Evolutionary conservation across 2,888 invertebrate species (phyloP).

Genomic region (Tricholauxania praeusta): DNA sequence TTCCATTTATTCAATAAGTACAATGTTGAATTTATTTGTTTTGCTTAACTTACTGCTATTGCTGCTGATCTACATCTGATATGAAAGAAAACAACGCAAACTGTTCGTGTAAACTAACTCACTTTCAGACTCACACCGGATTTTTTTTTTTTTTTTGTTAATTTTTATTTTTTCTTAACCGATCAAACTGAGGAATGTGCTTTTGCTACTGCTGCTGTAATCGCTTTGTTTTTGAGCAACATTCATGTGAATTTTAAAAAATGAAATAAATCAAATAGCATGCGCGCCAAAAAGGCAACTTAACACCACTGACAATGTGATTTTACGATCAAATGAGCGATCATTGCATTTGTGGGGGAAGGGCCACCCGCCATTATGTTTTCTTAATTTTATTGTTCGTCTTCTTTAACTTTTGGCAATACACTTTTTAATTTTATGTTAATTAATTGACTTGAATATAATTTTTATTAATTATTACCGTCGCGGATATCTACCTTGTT

Average conservation of each 20-base stretch:
- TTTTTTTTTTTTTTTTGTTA: not conserved
- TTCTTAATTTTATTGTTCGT: constrained; percentile 2
- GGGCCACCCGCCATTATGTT: not conserved
- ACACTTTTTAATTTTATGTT: constrained; percentile 1
- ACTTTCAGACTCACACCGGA: constrained; percentile 19
- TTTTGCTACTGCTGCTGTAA: constrained; percentile 8
- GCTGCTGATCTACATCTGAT: no score
- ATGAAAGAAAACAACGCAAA: not conserved
- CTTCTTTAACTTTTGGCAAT: constrained; percentile 1
- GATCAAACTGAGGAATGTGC: not conserved
- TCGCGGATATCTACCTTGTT: not conserved
- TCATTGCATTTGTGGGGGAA: no score
- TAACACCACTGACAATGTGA: no score
- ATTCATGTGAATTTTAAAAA: constrained; percentile 24
- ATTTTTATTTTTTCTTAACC: not conserved
- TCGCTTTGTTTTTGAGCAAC: constrained; percentile 9
- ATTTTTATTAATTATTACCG: constrained; percentile 24
- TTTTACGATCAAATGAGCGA: no score
- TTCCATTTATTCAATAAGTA: no score
- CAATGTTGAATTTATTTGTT: no score
- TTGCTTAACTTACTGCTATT: no score
- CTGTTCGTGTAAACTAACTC: constrained; percentile 30
- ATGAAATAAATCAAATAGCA: no score
- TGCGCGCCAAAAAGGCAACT: no score
- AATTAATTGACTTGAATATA: constrained; percentile 20